Evolutionary conservation across 1,140 invertebrate species (phyloP), one percentile per base, ranked within the genome.

Genomic region (Araneus ventricosus): DNA sequence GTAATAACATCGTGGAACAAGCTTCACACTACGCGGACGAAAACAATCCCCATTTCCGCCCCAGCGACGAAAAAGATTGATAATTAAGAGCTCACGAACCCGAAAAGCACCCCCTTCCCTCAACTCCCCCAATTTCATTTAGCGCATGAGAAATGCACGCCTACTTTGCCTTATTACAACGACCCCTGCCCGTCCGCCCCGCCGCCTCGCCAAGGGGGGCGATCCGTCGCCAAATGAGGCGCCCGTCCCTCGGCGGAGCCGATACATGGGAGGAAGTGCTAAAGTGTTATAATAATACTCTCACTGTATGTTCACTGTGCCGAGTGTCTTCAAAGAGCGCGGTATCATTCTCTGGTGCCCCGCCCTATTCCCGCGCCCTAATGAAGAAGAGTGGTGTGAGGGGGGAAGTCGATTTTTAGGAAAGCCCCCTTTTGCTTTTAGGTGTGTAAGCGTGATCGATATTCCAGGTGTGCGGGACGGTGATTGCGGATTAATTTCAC

Each of bases 251-350:
- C 57, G 30, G 34, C 24, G 34, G 34, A 37, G 82, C 85, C 39
- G 41, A 61, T 37, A 87, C 61, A 30, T 2, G 52, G 34, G 41
- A 80, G 75, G 88, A 80, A 80, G 88, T 80, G 88, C 67, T 90
- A 90, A 90, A 90, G 88, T 80, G 70, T 90, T 90, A 80, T 79
- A 90, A 90, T 90, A 90, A 90, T 90, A 80, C 67, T 80, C 39
- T 70, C 87, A 39, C 87, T 88, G 52, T 67, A 88, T 75, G 88
- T n/a, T 41, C 88, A 41, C 70, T 39, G 63, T 57, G 27, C 70
- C 27, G 70, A 88, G 87, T 88, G 70, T 88, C 87, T 88, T 84
- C 67, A 70, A 88, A 67, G 87, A 70, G 87, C 59, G 70, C 30
- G 87, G 61, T 45, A 88, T 88, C 67, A 67, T 70, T 88, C 87